phyloP scores from a whole-genome alignment of 2,113 vertebrate genomes.

The Sturnira hondurensis region DNA sequence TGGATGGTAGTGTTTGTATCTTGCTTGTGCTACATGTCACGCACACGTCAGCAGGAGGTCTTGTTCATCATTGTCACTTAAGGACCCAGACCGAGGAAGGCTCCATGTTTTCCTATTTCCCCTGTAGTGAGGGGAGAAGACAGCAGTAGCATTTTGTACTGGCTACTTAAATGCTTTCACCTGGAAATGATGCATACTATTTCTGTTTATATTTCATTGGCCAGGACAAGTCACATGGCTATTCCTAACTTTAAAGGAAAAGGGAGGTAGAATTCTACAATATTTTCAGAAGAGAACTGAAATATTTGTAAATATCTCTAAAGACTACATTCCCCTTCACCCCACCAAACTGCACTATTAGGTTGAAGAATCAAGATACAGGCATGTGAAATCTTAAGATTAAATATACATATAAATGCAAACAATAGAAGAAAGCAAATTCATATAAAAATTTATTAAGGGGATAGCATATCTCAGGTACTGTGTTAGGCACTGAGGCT shows the following conservation, averaged over 20 bases:
- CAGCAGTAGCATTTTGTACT: too few relatives aligned
- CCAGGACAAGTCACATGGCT: background rate
- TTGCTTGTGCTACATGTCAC: background rate
- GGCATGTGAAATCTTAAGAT: background rate
- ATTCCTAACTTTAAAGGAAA: background rate
- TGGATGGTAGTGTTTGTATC: background rate
- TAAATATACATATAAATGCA: background rate
- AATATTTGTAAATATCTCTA: background rate
- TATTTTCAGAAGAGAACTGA: background rate
- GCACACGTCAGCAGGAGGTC: background rate
- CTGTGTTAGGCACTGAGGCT: background rate
- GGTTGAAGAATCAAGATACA: background rate
- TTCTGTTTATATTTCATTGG: background rate
- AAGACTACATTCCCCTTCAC: background rate
- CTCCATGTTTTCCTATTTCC: background rate
- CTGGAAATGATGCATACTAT: background rate
- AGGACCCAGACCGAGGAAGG: background rate
- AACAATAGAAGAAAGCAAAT: background rate
- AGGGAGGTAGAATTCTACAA: background rate
- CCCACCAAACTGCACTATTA: background rate
- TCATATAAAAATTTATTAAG: background rate
- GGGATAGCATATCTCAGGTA: background rate
- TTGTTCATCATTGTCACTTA: background rate
- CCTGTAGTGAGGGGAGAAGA: background rate
- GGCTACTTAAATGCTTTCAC: background rate